Evolutionary conservation across 2,888 invertebrate species (phyloP).

Genomic region (Tetranychus piercei): DNA sequence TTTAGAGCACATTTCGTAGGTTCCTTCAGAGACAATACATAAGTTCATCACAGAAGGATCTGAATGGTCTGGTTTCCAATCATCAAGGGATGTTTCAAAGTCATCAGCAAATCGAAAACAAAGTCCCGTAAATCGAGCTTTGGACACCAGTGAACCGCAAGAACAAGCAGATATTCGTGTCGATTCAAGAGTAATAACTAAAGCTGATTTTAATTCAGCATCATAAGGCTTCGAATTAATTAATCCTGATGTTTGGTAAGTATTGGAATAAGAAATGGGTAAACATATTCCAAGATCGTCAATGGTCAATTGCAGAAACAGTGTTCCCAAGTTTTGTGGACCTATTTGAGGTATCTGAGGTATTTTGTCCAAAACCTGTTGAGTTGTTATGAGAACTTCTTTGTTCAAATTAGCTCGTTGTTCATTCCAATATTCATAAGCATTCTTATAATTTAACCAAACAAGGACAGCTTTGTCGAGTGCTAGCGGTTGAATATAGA

Average conservation of each 20-base stretch:
- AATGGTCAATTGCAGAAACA: slow-evolving; percentile 80
- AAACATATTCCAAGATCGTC: slow-evolving; percentile 92
- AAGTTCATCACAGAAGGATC: slow-evolving; percentile 64
- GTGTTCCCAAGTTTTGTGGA: slow-evolving; percentile 61
- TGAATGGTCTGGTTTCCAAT: slow-evolving; percentile 79
- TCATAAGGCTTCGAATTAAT: slow-evolving; percentile 35
- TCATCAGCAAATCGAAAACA: slow-evolving; percentile 91
- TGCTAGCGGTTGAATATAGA: slow-evolving; percentile 89
- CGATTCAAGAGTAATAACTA: slow-evolving; percentile 83
- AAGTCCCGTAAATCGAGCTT: slow-evolving; percentile 47
- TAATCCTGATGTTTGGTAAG: slow-evolving; percentile 10
- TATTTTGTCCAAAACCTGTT: slow-evolving; percentile 47
- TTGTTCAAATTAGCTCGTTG: slow-evolving; percentile 75
- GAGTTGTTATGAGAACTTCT: slow-evolving; percentile 45
- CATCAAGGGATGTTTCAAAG: slow-evolving; percentile 84
- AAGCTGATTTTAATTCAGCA: slow-evolving; percentile 63
- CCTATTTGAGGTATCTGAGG: slow-evolving; percentile 51
- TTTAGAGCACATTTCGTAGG: slow-evolving; percentile 86
- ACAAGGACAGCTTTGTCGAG: slow-evolving; percentile 94
- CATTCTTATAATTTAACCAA: slow-evolving; percentile 98
- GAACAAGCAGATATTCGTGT: slow-evolving; percentile 91
- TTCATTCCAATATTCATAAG: slow-evolving; percentile 97
- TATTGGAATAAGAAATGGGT: slow-evolving; percentile 36
- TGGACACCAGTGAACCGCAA: slow-evolving; percentile 83
- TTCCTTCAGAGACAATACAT: slow-evolving; percentile 95